These are phyloP conservation scores for Drosophila putrida DNA, from an alignment of 2,888 invertebrate genomes.

Conservation along the genomic window DNA sequence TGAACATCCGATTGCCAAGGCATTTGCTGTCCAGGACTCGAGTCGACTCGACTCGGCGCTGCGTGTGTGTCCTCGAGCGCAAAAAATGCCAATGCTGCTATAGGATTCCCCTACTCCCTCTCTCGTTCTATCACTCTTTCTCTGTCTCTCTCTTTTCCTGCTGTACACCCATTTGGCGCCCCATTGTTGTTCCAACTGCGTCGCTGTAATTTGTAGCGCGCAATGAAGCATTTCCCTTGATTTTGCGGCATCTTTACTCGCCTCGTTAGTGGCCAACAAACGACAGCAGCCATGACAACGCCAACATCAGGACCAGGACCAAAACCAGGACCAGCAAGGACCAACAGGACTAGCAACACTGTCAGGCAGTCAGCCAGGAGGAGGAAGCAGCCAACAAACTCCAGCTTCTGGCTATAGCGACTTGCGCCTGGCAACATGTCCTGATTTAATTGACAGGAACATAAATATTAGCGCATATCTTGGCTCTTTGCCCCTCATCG, in stretches of 20 bases:
- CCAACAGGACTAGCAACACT: conserved; percentile 7
- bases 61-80: conserved; percentile 73
- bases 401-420: conserved; percentile 26
- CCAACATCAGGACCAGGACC: conserved; percentile 51
- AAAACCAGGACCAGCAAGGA: conserved; percentile 14
- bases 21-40: conserved; percentile 50
- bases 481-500: conserved; percentile 50
- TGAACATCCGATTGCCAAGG: conserved; percentile 79
- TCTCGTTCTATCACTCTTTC: neutral
- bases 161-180: conserved; percentile 51
- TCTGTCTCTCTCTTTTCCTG: neutral
- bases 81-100: conserved; percentile 63
- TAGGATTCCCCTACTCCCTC: conserved; percentile 9
- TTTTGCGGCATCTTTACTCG: conserved; percentile 82
- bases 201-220: conserved; percentile 81
- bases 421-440: conserved; percentile 72
- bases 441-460: conserved; percentile 85
- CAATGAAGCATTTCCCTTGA: conserved; percentile 83
- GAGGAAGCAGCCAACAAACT: conserved; percentile 9
- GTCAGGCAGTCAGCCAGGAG: conserved; percentile 3
- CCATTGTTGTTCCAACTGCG: conserved; percentile 81
- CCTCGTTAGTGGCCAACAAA: conserved; percentile 83
- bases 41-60: conserved; percentile 25
- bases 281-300: conserved; percentile 80
- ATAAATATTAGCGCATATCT: conserved; percentile 84